Evolutionary conservation across 2,797 vertebrate genomes (phyloP).

Genomic region (Cossypha heuglini): DNA sequence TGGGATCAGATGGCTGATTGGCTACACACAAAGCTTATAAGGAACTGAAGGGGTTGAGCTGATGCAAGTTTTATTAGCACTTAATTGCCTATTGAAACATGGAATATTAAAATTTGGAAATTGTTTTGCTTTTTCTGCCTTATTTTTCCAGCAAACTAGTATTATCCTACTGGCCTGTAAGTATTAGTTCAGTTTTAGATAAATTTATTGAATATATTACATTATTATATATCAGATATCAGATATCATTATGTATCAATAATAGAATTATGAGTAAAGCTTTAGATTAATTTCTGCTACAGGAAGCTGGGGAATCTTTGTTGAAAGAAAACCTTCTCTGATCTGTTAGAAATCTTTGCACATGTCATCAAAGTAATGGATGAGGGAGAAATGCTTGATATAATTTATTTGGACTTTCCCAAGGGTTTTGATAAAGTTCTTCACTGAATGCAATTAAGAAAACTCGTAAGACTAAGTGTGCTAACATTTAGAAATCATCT

Average conservation of each 20-base stretch:
- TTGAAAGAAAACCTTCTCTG: neutral
- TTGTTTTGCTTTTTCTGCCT: neutral
- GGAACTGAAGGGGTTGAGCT: neutral
- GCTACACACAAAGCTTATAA: neutral
- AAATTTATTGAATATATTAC: neutral
- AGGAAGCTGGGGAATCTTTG: neutral
- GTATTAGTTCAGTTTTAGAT: neutral
- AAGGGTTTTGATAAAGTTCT: constrained; percentile 6
- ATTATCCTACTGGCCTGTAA: neutral
- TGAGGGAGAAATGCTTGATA: neutral
- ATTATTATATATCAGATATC: neutral
- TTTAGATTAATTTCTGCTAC: neutral
- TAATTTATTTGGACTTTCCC: constrained; percentile 13
- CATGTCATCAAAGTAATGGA: neutral
- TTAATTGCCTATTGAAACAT: neutral
- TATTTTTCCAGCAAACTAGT: neutral
- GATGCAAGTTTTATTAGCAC: neutral
- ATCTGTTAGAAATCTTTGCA: neutral
- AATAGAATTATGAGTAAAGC: neutral
- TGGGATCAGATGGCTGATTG: neutral
- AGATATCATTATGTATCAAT: neutral
- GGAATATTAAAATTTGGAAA: neutral
- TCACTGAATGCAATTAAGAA: neutral
- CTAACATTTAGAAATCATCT: neutral
- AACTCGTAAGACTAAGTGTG: neutral